Conservation (phyloP, 1,140 invertebrate genomes). For the Drosophila ambigua region DNA sequence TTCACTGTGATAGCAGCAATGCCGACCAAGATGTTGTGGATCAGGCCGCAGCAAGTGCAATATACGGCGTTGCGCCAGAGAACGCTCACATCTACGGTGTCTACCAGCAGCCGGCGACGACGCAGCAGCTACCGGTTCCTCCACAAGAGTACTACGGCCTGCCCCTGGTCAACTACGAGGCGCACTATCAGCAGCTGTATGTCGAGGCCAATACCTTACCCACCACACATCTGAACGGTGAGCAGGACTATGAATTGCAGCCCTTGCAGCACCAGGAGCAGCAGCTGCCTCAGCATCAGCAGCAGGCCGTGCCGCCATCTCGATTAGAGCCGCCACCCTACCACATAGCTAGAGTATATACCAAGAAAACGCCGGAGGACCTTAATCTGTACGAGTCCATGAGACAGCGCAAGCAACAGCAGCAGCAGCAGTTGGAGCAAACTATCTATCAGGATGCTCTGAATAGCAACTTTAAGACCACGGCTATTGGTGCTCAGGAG, state of each 20-base stretch:
- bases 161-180: slow-evolving; percentile 69
- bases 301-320: slow-evolving; percentile 52
- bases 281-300: slow-evolving; percentile 56
- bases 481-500: slow-evolving; percentile 60
- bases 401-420: slow-evolving; percentile 69
- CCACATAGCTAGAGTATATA: slow-evolving; percentile 88
- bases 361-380: slow-evolving; percentile 86
- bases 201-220: slow-evolving; percentile 67
- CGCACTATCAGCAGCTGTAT: slow-evolving; percentile 71
- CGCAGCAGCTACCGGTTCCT: slow-evolving; percentile 35
- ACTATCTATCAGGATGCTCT: slow-evolving; percentile 64
- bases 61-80: slow-evolving; percentile 56
- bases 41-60: slow-evolving; percentile 67
- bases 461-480: slow-evolving; percentile 74
- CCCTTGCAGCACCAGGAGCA: slow-evolving; percentile 55
- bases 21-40: slow-evolving; percentile 69
- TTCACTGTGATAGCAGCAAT: slow-evolving; percentile 73
- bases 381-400: slow-evolving; percentile 72
- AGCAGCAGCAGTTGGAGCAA: slow-evolving; percentile 46
- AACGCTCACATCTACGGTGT: slow-evolving; percentile 63
- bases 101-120: slow-evolving; percentile 42
- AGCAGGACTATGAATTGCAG: slow-evolving; percentile 67
- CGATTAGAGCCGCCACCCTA: slow-evolving; percentile 87
- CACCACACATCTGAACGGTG: slow-evolving; percentile 73
- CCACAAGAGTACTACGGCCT: slow-evolving; percentile 66